phyloP scores from a whole-genome alignment of 2,888 invertebrate species.

The Drosophila nr. medialis region DNA sequence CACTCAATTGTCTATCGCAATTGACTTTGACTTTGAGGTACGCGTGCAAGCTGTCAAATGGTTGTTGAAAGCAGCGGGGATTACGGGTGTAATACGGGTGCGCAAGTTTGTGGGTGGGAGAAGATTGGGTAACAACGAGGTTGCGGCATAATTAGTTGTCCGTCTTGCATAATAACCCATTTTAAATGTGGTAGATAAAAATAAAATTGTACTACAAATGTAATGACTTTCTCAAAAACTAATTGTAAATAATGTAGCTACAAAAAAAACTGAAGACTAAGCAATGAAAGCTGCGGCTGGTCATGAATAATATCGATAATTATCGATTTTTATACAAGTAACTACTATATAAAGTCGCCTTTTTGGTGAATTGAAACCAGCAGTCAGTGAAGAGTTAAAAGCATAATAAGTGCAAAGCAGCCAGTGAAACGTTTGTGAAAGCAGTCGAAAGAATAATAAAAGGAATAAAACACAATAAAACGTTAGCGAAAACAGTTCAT shows the following conservation, averaged over 20 bases:
- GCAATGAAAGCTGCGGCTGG: neutral
- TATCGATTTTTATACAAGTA: neutral
- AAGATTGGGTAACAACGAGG: neutral
- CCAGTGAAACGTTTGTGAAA: neutral
- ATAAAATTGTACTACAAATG: neutral
- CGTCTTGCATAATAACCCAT: neutral
- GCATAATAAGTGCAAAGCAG: neutral
- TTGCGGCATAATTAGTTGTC: neutral
- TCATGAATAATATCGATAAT: neutral
- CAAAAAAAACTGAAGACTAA: neutral
- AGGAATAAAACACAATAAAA: neutral
- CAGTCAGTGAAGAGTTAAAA: neutral
- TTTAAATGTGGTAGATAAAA: neutral
- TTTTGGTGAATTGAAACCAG: neutral
- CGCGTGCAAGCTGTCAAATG: slow-evolving; percentile 43
- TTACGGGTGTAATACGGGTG: neutral
- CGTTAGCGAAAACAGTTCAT: neutral
- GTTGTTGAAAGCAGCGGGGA: neutral
- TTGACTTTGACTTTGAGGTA: slow-evolving; percentile 72
- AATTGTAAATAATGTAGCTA: neutral
- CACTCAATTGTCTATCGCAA: slow-evolving; percentile 45
- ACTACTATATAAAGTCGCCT: neutral
- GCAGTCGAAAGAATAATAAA: neutral
- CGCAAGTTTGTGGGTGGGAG: neutral
- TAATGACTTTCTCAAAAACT: neutral